Percentiles rank a stretch among this genome's conserved stretches.
Evolutionary conservation across 2,113 vertebrate genomes (phyloP).

Genomic region (Clinocottus analis): DNA sequence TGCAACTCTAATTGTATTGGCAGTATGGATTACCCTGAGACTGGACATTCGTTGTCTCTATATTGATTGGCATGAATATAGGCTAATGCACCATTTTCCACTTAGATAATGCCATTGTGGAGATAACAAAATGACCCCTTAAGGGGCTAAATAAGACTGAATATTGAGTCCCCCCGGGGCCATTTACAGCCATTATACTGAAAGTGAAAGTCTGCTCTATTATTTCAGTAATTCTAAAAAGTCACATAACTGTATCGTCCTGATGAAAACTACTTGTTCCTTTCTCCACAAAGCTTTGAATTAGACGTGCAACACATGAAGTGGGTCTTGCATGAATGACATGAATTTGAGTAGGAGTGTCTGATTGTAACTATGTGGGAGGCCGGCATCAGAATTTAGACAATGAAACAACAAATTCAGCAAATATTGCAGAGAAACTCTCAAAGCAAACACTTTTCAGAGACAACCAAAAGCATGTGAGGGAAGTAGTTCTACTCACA

Average conservation of each 20-base stretch:
- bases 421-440: not conserved
- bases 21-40: constrained; percentile 33
- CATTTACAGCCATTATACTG: constrained; percentile 25
- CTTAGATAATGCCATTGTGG: constrained; percentile 62
- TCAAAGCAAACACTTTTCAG: not conserved
- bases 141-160: constrained; percentile 51
- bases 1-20: constrained; percentile 24
- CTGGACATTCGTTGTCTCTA: constrained; percentile 35
- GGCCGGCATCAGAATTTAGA: constrained; percentile 3
- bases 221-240: constrained; percentile 40
- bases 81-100: constrained; percentile 67
- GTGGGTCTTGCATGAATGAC: not conserved
- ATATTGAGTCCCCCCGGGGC: constrained; percentile 52
- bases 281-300: constrained; percentile 2
- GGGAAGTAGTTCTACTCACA: not conserved
- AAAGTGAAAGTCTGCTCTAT: constrained; percentile 31
- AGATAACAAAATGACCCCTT: constrained; percentile 65
- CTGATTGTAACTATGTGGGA: not conserved
- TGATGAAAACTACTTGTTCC: constrained; percentile 28
- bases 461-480: not conserved
- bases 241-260: constrained; percentile 22
- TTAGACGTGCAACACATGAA: constrained; percentile 5
- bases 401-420: not conserved
- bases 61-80: constrained; percentile 73
- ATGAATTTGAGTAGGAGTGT: not conserved